phyloP scores from a whole-genome alignment of 2,113 vertebrate species.

The Hemiprocne comata region DNA sequence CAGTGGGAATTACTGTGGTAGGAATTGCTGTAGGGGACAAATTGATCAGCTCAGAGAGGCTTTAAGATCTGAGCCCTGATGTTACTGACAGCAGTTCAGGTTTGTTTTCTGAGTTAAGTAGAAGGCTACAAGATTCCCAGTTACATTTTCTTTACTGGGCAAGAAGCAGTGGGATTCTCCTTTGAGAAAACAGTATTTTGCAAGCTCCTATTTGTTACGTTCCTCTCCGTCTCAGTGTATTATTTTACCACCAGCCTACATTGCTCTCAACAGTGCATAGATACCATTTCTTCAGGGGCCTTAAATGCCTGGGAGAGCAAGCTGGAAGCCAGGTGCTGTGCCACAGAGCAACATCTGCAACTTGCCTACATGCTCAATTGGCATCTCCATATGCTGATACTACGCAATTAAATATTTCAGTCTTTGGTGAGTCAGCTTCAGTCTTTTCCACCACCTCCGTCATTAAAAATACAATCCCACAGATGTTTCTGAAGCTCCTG shows the following conservation, averaged over 20 bases:
- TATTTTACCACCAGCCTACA: background rate
- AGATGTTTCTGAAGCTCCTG: background rate
- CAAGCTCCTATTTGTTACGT: background rate
- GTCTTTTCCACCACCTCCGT: background rate
- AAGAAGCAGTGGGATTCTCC: background rate
- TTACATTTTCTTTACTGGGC: background rate
- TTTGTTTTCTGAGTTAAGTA: slow-evolving; percentile 10
- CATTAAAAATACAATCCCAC: background rate
- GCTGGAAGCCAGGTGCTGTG: slow-evolving; percentile 3
- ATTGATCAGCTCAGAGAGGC: slow-evolving; percentile 50
- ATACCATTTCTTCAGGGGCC: background rate
- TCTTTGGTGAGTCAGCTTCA: background rate
- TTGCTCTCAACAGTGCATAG: background rate
- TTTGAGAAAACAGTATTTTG: background rate
- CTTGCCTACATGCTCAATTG: background rate
- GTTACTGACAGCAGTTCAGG: background rate
- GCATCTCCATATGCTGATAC: background rate
- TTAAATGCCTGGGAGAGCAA: background rate
- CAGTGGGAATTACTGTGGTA: slow-evolving; percentile 27
- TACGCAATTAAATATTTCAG: slow-evolving; percentile 8
- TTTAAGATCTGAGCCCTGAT: slow-evolving; percentile 36
- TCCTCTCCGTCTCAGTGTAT: background rate
- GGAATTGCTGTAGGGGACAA: slow-evolving; percentile 44
- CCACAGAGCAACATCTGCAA: background rate
- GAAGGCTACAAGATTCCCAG: background rate